A percentile compares a stretch with the other conserved stretches of the same genome.
These are phyloP conservation scores for Rhynchotus rufescens DNA, from an alignment of 2,797 vertebrate species.

Conservation along the genomic window DNA sequence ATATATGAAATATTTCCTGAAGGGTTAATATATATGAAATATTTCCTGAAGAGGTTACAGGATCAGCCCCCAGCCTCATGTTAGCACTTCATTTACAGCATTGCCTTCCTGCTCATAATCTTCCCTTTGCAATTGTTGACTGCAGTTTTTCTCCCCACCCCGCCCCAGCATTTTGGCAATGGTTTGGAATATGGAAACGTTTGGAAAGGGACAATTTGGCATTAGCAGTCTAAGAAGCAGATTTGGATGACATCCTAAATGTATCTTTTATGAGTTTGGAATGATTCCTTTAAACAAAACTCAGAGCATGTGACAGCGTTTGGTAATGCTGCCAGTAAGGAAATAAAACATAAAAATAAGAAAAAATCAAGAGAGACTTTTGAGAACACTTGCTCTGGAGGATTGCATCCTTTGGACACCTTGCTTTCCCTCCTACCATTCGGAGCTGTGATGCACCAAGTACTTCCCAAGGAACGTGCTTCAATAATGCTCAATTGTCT, in stretches of 20 bases:
- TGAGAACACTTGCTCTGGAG: neutral
- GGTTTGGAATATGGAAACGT: slow-evolving; percentile 6
- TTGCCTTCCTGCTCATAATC: slow-evolving; percentile 1
- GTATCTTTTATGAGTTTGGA: slow-evolving; percentile 65
- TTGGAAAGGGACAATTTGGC: slow-evolving; percentile 51
- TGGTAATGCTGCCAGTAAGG: slow-evolving; percentile 36
- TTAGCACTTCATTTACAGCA: slow-evolving; percentile 31
- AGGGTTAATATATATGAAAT: too few species aligned
- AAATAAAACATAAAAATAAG: slow-evolving; percentile 1
- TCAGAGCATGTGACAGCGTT: slow-evolving; percentile 44
- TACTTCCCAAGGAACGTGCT: slow-evolving; percentile 20
- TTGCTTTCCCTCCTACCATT: neutral
- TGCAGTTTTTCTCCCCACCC: neutral
- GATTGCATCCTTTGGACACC: neutral
- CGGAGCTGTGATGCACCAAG: neutral
- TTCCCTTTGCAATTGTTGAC: slow-evolving; percentile 9
- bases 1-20: too few species aligned
- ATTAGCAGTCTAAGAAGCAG: slow-evolving; percentile 40
- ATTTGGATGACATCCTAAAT: slow-evolving; percentile 59
- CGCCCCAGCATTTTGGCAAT: neutral
- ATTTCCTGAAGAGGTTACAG: neutral
- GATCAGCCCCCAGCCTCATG: neutral
- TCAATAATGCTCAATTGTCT: slow-evolving; percentile 46
- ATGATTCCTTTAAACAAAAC: slow-evolving; percentile 58
- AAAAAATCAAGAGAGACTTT: slow-evolving; percentile 12